Evolutionary conservation across 2,888 invertebrate genomes (phyloP).

Genomic region (Pardosa pseudoannulata): DNA sequence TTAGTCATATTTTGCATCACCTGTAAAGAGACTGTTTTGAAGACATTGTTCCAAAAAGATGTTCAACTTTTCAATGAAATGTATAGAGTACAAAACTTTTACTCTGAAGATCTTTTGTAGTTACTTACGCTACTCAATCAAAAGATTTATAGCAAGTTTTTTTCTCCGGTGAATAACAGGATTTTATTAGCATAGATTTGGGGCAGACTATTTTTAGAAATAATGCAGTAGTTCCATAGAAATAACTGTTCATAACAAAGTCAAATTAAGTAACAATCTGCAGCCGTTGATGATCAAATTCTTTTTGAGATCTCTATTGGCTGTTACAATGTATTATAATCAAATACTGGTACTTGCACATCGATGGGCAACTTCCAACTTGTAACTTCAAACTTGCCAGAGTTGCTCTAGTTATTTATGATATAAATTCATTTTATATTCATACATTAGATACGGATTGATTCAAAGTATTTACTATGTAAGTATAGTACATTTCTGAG

Average conservation of each 20-base stretch:
- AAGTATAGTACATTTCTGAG: too few relatives aligned
- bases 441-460: too few relatives aligned
- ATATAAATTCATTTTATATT: too few relatives aligned
- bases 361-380: background rate
- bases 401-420: too few relatives aligned
- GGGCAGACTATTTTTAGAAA: constrained; percentile 25
- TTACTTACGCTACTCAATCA: constrained; percentile 33
- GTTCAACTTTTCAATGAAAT: constrained; percentile 28
- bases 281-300: constrained; percentile 2
- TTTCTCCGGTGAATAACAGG: constrained; percentile 18
- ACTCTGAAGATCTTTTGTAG: constrained; percentile 32
- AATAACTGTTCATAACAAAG: background rate
- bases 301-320: background rate
- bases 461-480: too few relatives aligned
- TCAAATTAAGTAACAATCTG: background rate
- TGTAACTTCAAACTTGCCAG: too few relatives aligned
- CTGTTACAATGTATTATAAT: background rate
- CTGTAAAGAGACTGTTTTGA: constrained; percentile 36
- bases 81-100: constrained; percentile 61
- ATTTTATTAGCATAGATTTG: constrained; percentile 22
- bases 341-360: background rate
- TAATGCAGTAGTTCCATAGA: constrained; percentile 22
- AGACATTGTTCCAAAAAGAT: constrained; percentile 46
- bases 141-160: constrained; percentile 44
- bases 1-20: constrained; percentile 70